phyloP scores from a whole-genome alignment of 92 coral and sea anemone species.

The Paramuricea clavata region DNA sequence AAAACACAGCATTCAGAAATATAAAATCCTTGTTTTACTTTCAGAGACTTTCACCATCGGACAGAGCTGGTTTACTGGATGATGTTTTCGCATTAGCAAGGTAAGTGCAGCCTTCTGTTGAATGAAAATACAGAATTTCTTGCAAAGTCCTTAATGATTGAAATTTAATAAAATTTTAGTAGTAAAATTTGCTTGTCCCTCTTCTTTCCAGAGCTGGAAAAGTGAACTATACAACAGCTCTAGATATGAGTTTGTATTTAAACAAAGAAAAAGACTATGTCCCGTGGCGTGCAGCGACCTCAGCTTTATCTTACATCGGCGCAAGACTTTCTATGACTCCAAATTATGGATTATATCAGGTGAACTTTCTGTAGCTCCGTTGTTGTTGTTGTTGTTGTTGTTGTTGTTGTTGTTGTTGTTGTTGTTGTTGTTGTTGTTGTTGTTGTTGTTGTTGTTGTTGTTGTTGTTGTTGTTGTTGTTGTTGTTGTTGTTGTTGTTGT shows the following conservation, averaged over 20 bases:
- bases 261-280: constrained; percentile 63
- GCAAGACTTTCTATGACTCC: constrained; percentile 54
- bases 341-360: constrained; percentile 63
- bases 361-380: too few relatives aligned
- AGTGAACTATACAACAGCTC: constrained; percentile 56
- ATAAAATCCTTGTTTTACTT: not conserved
- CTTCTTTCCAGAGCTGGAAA: constrained; percentile 63
- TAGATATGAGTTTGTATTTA: constrained; percentile 65
- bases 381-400: too few relatives aligned
- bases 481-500: too few relatives aligned
- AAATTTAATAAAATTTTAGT: not conserved
- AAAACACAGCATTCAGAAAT: too few relatives aligned
- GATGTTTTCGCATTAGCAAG: constrained; percentile 76
- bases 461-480: too few relatives aligned
- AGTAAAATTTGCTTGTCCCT: not conserved
- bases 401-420: too few relatives aligned
- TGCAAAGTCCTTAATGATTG: not conserved
- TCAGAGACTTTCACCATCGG: constrained; percentile 71
- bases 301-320: constrained; percentile 64
- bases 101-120: constrained; percentile 24
- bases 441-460: too few relatives aligned
- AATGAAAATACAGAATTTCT: not conserved
- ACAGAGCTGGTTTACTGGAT: constrained; percentile 75
- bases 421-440: too few relatives aligned
- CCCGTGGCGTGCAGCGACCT: constrained; percentile 61